These are phyloP conservation scores for Tetragonula clypearis DNA, from an alignment of 1,140 invertebrate species.

Conservation along the genomic window DNA sequence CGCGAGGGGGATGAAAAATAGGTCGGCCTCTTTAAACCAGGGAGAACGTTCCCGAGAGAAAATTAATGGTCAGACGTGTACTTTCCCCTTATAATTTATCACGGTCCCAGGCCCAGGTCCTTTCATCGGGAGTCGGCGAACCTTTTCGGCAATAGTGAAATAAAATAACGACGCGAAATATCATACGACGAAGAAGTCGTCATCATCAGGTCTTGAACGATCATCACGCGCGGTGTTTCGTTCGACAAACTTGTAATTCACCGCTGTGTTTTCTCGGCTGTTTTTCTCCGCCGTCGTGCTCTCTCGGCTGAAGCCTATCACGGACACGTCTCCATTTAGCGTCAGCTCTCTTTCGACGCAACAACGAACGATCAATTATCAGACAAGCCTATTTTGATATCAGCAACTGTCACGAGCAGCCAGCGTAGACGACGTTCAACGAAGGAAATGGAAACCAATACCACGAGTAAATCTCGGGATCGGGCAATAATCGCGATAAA, in stretches of 20 bases:
- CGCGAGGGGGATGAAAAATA: not conserved
- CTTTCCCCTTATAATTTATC: constrained; percentile 17
- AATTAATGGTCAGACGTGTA: constrained; percentile 24
- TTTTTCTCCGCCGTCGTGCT: no score
- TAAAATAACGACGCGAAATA: not conserved
- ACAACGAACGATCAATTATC: not conserved
- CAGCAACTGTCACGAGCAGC: not conserved
- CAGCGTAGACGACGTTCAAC: not conserved
- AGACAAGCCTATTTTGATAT: not conserved
- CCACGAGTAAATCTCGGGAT: not conserved
- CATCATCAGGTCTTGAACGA: not conserved
- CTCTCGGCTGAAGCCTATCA: not conserved
- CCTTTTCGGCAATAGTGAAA: constrained; percentile 28
- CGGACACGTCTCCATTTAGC: not conserved
- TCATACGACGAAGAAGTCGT: not conserved
- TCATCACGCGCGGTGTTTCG: not conserved
- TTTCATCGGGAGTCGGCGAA: not conserved
- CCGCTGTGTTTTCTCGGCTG: no score
- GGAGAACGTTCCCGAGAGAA: not conserved
- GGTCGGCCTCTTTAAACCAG: not conserved
- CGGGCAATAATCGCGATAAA: not conserved
- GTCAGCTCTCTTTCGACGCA: not conserved
- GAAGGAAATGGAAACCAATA: not conserved
- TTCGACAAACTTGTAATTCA: not conserved
- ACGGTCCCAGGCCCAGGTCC: no score